Percentiles rank a stretch among this genome's conserved stretches.
phyloP scores from a whole-genome alignment of 2,888 invertebrate genomes.

The Merodon equestris region DNA sequence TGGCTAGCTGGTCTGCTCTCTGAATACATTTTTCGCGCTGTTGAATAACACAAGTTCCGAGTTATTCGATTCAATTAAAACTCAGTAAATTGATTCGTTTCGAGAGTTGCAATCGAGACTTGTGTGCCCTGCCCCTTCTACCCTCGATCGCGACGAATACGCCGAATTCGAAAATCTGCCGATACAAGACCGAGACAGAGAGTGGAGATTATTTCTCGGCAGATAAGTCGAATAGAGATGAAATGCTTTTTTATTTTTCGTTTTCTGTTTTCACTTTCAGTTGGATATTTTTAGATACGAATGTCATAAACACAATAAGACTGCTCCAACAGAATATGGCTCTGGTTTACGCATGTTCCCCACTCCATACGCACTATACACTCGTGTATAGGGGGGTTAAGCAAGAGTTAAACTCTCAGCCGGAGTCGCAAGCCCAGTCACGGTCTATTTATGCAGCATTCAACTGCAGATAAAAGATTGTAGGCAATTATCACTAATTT shows the following conservation, averaged over 20 bases:
- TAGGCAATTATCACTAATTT: constrained; percentile 67
- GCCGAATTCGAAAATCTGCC: constrained; percentile 16
- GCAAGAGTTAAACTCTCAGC: too few relatives aligned
- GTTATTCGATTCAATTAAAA: constrained; percentile 25
- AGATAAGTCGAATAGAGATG: constrained; percentile 22
- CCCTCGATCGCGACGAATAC: too few relatives aligned
- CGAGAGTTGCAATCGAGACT: constrained; percentile 22
- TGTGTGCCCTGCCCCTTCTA: too few relatives aligned
- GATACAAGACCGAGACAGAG: not conserved
- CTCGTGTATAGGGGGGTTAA: constrained; percentile 45
- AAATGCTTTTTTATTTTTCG: too few relatives aligned
- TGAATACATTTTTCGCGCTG: constrained; percentile 1
- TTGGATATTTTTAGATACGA: constrained; percentile 56
- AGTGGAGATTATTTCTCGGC: constrained; percentile 39
- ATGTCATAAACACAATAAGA: constrained; percentile 52
- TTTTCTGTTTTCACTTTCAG: constrained; percentile 49
- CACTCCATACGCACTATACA: too few relatives aligned
- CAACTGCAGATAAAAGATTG: constrained; percentile 45
- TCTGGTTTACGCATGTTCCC: not conserved
- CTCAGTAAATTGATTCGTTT: constrained; percentile 22
- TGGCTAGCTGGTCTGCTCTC: too few relatives aligned
- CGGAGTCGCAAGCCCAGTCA: constrained; percentile 20
- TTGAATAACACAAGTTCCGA: constrained; percentile 10
- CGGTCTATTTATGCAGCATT: constrained; percentile 51
- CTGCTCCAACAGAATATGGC: not conserved